Conservation (phyloP, 2,113 vertebrate species). For the Taxidea taxus region DNA sequence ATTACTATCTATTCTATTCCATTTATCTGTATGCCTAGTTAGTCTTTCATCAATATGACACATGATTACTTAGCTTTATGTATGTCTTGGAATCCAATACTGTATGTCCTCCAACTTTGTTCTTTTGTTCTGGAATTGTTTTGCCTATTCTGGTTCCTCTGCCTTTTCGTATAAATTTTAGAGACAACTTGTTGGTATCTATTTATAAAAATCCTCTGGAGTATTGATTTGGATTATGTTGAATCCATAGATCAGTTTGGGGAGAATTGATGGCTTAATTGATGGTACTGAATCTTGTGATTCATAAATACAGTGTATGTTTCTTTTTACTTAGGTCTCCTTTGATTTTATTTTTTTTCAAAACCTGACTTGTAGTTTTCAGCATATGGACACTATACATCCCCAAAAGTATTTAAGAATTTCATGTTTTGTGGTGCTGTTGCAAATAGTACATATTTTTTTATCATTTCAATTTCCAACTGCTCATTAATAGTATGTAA, state of each 20-base stretch:
- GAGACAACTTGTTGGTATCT: not conserved
- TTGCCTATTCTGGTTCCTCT: not conserved
- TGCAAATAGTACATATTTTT: not conserved
- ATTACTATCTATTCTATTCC: not conserved
- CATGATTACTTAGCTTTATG: not conserved
- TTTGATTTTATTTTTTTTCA: not conserved
- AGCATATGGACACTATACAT: not conserved
- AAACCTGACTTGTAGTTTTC: not conserved
- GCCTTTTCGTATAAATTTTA: not conserved
- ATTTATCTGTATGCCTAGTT: not conserved
- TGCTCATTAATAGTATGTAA: not conserved
- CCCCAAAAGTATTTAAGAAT: not conserved
- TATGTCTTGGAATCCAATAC: not conserved
- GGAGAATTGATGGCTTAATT: not conserved
- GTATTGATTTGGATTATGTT: conserved; percentile 7
- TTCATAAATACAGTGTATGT: not conserved
- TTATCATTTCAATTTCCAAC: not conserved
- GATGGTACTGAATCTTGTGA: not conserved
- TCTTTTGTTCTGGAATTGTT: not conserved
- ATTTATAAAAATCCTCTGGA: not conserved
- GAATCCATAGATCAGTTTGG: not conserved
- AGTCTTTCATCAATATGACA: not conserved
- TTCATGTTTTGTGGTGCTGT: not conserved
- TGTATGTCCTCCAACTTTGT: not conserved
- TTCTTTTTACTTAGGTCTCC: not conserved